Evolutionary conservation across 2,113 vertebrate species (phyloP).

Genomic region (Asarcornis scutulata): DNA sequence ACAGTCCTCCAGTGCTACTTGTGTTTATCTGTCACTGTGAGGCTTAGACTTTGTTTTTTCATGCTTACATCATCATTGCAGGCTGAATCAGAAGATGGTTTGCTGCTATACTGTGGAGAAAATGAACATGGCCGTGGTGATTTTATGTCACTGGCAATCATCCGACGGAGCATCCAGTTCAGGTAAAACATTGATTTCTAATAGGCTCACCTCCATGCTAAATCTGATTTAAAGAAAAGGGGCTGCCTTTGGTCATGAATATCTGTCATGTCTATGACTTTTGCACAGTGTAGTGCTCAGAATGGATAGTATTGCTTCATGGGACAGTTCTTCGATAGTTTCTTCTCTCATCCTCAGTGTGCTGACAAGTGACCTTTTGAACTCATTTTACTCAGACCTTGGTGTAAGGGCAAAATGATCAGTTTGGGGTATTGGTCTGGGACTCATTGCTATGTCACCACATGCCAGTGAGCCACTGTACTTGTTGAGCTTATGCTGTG

Average conservation of each 20-base stretch:
- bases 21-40: not conserved
- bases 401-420: not conserved
- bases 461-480: not conserved
- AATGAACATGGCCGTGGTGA: constrained; percentile 90
- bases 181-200: constrained; percentile 77
- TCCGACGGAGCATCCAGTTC: constrained; percentile 87
- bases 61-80: constrained; percentile 55
- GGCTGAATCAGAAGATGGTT: constrained; percentile 90
- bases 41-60: constrained; percentile 9
- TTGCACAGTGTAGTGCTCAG: not conserved
- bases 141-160: constrained; percentile 88
- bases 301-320: not conserved
- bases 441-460: not conserved
- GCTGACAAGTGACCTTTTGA: not conserved
- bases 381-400: not conserved
- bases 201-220: not conserved
- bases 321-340: not conserved
- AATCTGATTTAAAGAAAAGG: not conserved
- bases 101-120: constrained; percentile 94
- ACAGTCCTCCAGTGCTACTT: not conserved
- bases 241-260: not conserved
- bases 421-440: not conserved
- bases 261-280: not conserved
- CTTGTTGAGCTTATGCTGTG: not conserved
- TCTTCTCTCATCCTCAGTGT: not conserved